A percentile compares a stretch with the other conserved stretches of the same genome.
Evolutionary conservation across 2,113 vertebrate species (phyloP).

Genomic region (Aldabrachelys gigantea): DNA sequence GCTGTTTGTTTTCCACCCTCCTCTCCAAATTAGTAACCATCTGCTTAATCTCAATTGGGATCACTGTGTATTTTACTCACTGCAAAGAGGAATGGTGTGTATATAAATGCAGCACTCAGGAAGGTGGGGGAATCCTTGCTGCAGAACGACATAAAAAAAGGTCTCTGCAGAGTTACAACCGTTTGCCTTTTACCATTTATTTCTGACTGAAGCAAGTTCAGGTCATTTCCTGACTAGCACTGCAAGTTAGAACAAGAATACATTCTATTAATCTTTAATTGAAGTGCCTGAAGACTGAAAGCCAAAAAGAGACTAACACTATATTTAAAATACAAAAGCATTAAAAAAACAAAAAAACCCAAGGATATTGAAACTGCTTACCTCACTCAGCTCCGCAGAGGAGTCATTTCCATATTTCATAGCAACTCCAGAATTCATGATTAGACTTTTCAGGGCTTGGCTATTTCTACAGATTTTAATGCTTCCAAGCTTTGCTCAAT

Average conservation of each 20-base stretch:
- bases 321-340: background rate
- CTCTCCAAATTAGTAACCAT: constrained; percentile 38
- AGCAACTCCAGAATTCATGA: constrained; percentile 87
- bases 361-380: constrained; percentile 75
- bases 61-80: constrained; percentile 27
- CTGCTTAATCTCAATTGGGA: constrained; percentile 38
- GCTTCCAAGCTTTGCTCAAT: constrained; percentile 40
- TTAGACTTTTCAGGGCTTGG: constrained; percentile 72
- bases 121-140: constrained; percentile 13
- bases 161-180: background rate
- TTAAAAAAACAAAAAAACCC: background rate
- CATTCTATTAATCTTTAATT: constrained; percentile 71
- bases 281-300: constrained; percentile 39
- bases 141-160: constrained; percentile 3
- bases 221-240: constrained; percentile 68
- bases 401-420: constrained; percentile 81
- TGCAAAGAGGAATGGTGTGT: constrained; percentile 36
- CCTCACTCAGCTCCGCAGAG: constrained; percentile 84
- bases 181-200: constrained; percentile 52
- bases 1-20: constrained; percentile 10
- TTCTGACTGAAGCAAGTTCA: constrained; percentile 61
- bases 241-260: constrained; percentile 74
- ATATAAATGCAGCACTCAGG: background rate
- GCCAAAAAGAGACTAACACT: background rate
- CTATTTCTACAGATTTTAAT: constrained; percentile 63